Evolutionary conservation across 2,888 invertebrate genomes (phyloP).

Genomic region (Hydriomena furcata): DNA sequence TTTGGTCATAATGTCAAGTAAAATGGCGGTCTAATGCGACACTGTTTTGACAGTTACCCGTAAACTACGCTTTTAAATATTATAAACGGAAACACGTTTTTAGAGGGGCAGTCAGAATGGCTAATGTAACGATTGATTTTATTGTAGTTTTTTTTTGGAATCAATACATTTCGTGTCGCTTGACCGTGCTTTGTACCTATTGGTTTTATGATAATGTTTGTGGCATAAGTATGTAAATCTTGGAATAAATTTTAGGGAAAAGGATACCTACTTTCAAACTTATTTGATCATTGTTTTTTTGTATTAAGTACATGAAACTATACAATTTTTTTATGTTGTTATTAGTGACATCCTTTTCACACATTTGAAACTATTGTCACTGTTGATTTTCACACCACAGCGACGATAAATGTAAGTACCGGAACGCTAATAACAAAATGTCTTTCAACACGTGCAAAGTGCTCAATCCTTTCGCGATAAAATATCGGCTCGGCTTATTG

Average conservation of each 20-base stretch:
- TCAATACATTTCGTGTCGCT: conserved; percentile 17
- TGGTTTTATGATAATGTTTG: conserved; percentile 24
- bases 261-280: no score
- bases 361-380: neutral
- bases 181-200: conserved; percentile 20
- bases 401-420: neutral
- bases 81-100: conserved; percentile 39
- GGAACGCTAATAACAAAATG: conserved; percentile 4
- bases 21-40: conserved; percentile 29
- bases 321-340: no score
- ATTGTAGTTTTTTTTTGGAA: conserved; percentile 8
- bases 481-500: conserved; percentile 3
- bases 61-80: conserved; percentile 31
- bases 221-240: conserved; percentile 19
- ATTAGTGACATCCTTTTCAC: neutral
- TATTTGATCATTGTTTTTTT: no score
- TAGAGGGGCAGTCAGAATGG: conserved; percentile 21
- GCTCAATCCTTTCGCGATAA: conserved; percentile 14
- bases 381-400: neutral
- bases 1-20: conserved; percentile 27
- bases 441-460: conserved; percentile 10
- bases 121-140: conserved; percentile 6
- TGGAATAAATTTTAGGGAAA: conserved; percentile 12
- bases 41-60: conserved; percentile 31
- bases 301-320: no score